Conservation (phyloP, 1,140 invertebrate species). For the Hylaeus anthracinus region DNA sequence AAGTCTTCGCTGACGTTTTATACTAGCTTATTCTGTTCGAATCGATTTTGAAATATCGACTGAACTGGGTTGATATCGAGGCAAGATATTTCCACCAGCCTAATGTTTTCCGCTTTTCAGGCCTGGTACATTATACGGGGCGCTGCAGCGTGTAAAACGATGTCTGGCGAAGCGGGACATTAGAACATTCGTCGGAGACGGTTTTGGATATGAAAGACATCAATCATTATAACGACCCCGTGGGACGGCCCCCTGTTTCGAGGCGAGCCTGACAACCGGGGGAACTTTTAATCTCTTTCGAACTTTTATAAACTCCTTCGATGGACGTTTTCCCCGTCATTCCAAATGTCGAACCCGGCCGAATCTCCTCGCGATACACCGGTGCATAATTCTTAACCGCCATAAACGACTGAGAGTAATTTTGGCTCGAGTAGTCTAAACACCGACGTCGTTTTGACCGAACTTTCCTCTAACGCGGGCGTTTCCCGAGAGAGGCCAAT, state of each 20-base stretch:
- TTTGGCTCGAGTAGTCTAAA: background rate
- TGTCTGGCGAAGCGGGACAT: constrained; percentile 36
- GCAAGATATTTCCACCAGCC: background rate
- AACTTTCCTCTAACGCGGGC: background rate
- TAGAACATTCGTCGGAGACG: constrained; percentile 41
- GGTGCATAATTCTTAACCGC: too few relatives aligned
- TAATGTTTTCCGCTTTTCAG: constrained; percentile 1
- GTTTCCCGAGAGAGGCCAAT: background rate
- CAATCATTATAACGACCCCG: constrained; percentile 52
- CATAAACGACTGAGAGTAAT: too few relatives aligned
- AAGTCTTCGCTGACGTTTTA: too few relatives aligned
- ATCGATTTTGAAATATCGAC: too few relatives aligned
- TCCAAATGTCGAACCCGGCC: background rate
- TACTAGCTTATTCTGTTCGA: too few relatives aligned
- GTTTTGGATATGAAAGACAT: constrained; percentile 52
- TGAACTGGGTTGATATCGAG: too few relatives aligned
- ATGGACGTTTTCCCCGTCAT: constrained; percentile 11
- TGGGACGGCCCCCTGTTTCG: constrained; percentile 37
- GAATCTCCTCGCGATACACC: background rate
- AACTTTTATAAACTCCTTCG: constrained; percentile 49
- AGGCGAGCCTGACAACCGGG: constrained; percentile 32
- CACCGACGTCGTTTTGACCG: background rate
- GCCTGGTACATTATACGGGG: constrained; percentile 2
- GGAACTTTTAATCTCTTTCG: constrained; percentile 50
- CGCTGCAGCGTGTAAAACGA: constrained; percentile 38